Conservation (phyloP, 2,797 vertebrate species). For the Pseudocheirus occidentalis region DNA sequence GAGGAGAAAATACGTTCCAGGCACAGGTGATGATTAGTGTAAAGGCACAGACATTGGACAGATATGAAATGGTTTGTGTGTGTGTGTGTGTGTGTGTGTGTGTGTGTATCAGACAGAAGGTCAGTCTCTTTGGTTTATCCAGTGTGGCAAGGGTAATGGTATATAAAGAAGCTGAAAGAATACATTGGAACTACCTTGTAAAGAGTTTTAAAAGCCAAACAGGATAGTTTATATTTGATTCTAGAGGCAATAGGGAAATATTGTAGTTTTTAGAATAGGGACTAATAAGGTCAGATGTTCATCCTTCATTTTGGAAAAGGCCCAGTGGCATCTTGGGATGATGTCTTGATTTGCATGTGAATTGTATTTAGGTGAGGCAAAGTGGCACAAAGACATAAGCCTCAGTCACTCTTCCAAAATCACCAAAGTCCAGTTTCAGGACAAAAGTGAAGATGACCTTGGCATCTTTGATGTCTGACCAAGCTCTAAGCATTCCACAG, state of each 20-base stretch:
- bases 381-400: neutral
- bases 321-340: neutral
- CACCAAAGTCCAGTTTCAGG: neutral
- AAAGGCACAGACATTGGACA: neutral
- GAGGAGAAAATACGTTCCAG: neutral
- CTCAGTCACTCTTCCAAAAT: neutral
- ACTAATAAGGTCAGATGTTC: neutral
- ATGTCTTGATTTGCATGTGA: neutral
- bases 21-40: neutral
- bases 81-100: neutral
- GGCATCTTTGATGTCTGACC: neutral
- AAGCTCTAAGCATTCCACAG: too few species aligned
- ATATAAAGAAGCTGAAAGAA: neutral
- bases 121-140: neutral
- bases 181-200: neutral
- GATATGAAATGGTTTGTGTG: neutral
- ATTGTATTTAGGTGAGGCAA: neutral
- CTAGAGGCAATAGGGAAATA: neutral
- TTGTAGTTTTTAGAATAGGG: neutral
- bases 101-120: neutral
- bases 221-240: neutral
- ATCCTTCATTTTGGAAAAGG: neutral
- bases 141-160: neutral
- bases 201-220: neutral
- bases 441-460: neutral